Conservation (phyloP, 2,888 invertebrate species). For the Criorhina ranunculi region DNA sequence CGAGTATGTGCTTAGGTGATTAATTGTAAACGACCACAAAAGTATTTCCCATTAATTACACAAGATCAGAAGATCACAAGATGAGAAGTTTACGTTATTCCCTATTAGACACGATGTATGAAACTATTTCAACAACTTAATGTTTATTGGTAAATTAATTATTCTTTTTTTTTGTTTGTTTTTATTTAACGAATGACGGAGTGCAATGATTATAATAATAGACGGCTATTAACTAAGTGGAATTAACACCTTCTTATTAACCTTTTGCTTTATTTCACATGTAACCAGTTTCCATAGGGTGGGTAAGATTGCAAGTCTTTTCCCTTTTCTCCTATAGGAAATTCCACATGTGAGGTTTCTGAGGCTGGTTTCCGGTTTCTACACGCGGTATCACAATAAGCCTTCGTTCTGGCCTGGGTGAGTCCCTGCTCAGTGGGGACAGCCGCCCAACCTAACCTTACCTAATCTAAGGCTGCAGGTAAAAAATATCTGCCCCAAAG, state of each 20-base stretch:
- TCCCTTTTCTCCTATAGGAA: too few species aligned
- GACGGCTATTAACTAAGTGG: neutral
- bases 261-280: neutral
- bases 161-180: neutral
- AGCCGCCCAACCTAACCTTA: too few species aligned
- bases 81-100: neutral
- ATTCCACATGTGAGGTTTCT: too few species aligned
- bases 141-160: conserved; percentile 1
- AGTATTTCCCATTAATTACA: conserved; percentile 23
- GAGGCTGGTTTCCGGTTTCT: too few species aligned
- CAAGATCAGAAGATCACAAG: neutral
- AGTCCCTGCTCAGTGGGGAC: too few species aligned
- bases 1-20: conserved; percentile 37
- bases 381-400: too few species aligned
- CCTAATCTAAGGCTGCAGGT: too few species aligned
- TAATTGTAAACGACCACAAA: conserved; percentile 3
- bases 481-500: too few species aligned
- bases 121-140: neutral
- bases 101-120: neutral
- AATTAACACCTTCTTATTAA: neutral
- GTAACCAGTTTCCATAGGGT: too few species aligned
- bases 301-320: too few species aligned
- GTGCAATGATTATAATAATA: neutral
- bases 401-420: too few species aligned
- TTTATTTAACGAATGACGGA: neutral